Evolutionary conservation across 2,888 invertebrate genomes (phyloP), one percentile per base, ranked within the genome.

Genomic region (Onthophagus sagittarius): DNA sequence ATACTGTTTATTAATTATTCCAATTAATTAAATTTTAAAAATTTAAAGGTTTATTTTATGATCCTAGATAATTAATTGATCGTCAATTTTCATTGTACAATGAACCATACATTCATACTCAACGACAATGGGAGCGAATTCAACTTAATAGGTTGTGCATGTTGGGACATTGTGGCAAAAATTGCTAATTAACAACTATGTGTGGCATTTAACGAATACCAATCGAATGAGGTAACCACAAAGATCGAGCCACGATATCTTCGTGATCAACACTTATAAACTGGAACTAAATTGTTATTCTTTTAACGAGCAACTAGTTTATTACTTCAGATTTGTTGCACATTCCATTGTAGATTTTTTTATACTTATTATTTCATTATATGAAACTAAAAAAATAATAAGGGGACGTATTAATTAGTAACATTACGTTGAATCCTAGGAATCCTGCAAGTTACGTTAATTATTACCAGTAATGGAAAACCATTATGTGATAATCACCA

Each of bases 401-500:
- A 53, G 2, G 6, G 1, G 39, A 32, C 23, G 31, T 9, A 67
- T 67, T 15, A 67, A 67, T 67, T 67, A 67, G 67, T 7, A n/a
- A 32, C n/a, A 67, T 67, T 67, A 67, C 31, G 32, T 23, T 72
- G 71, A 70, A 72, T 67, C 72, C 69, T 67, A 14, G 70, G 71
- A 70, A 72, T 67, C 72, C 69, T 67, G 31, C 62, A 65, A 75
- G 72, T 72, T 69, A 72, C 69, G 72, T 76, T 23, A 78, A 77
- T 78, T 77, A 75, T 76, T 70, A 76, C 75, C 74, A 71, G 77
- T 78, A 78, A 78, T 78, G 78, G 77, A 77, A 77, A 76, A 76
- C 75, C 77, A 78, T 78, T 78, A 77, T 78, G 75, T 73, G 77
- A 79, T 80, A 80, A 80, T 80, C 79, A 77, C 76, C 77, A 75